Conservation (phyloP, 2,797 vertebrate species). For the Clarias pachynema region DNA sequence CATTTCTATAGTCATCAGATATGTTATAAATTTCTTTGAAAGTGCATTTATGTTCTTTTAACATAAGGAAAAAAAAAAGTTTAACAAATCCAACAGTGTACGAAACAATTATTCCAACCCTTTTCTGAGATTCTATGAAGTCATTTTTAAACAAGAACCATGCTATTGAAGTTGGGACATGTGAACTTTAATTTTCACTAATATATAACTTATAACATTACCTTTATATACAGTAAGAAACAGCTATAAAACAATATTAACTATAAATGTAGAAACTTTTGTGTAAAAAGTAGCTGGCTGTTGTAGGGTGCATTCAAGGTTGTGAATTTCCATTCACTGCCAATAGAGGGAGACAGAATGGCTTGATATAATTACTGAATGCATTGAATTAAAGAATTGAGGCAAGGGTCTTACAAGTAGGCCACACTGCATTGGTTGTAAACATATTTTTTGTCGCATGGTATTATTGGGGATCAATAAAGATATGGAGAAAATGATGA, state of each 20-base stretch:
- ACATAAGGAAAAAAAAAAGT: not conserved
- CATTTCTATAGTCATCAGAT: not conserved
- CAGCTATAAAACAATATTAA: not conserved
- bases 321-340: constrained; percentile 11
- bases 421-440: not conserved
- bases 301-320: not conserved
- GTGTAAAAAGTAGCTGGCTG: not conserved
- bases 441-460: not conserved
- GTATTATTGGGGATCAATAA: not conserved
- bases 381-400: not conserved
- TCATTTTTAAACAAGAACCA: not conserved
- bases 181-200: not conserved
- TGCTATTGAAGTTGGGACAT: not conserved
- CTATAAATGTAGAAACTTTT: not conserved
- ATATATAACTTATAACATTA: not conserved
- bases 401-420: not conserved
- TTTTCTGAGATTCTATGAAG: not conserved
- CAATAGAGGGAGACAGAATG: constrained; percentile 61
- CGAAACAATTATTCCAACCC: not conserved
- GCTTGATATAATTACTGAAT: constrained; percentile 6
- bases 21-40: too few relatives aligned
- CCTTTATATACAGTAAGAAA: not conserved
- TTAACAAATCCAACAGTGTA: not conserved
- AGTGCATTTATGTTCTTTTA: too few relatives aligned
- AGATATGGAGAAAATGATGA: not conserved